These are phyloP conservation scores for Drosophila sucinea DNA, from an alignment of 1,140 invertebrate genomes.

Conservation along the genomic window DNA sequence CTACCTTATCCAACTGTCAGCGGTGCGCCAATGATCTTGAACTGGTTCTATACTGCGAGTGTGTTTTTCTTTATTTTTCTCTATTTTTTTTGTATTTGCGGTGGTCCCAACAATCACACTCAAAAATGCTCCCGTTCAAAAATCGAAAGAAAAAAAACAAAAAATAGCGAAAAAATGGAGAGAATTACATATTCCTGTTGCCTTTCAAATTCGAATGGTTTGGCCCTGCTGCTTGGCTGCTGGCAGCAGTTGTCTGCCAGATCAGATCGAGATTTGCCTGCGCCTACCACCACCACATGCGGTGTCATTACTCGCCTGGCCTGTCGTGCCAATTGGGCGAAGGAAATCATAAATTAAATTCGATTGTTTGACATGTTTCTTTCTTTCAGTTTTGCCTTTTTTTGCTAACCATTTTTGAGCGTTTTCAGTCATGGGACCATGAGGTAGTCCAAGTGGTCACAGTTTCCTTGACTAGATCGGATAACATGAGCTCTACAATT, in stretches of 20 bases:
- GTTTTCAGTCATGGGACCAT: constrained; percentile 16
- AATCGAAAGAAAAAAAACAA: not conserved
- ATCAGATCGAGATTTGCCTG: constrained; percentile 63
- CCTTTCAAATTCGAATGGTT: constrained; percentile 54
- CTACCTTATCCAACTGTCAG: constrained; percentile 63
- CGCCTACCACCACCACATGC: constrained; percentile 53
- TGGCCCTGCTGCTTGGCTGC: constrained; percentile 60
- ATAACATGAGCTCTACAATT: constrained; percentile 70
- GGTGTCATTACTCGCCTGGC: constrained; percentile 67
- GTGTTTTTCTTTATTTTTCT: not conserved
- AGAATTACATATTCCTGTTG: constrained; percentile 21
- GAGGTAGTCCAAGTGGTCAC: constrained; percentile 20
- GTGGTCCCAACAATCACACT: constrained; percentile 65
- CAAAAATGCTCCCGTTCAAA: constrained; percentile 48
- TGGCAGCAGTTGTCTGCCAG: constrained; percentile 4
- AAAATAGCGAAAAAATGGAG: not conserved
- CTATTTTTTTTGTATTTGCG: constrained; percentile 26
- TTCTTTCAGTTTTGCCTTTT: constrained; percentile 51
- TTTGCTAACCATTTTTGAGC: constrained; percentile 8
- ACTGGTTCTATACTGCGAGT: constrained; percentile 58
- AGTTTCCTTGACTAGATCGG: constrained; percentile 52
- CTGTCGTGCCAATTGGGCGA: constrained; percentile 55
- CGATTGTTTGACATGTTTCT: constrained; percentile 78
- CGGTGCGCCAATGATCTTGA: constrained; percentile 70
- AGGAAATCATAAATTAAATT: constrained; percentile 81